Percentiles rank a stretch among this genome's conserved stretches.
Evolutionary conservation across 2,113 vertebrate species (phyloP).

Genomic region (Neogale vison): DNA sequence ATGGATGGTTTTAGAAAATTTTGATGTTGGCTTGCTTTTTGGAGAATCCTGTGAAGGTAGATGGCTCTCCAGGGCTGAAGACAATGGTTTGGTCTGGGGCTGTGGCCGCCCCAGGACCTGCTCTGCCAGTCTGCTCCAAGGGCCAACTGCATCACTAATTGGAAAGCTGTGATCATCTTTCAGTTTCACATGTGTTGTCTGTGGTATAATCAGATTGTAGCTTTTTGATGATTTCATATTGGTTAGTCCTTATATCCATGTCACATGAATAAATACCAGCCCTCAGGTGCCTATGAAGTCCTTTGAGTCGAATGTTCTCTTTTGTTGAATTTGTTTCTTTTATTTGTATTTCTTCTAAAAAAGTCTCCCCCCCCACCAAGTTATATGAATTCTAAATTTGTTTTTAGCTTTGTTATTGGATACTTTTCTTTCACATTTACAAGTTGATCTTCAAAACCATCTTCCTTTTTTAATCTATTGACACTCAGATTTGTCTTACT

Average conservation of each 20-base stretch:
- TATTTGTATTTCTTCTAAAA: conserved; percentile 52
- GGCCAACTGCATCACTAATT: not conserved
- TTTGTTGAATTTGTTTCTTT: not conserved
- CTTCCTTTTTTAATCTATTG: not conserved
- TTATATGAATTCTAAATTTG: not conserved
- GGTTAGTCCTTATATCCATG: not conserved
- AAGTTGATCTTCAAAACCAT: not conserved
- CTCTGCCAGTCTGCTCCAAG: not conserved
- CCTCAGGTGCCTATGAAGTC: not conserved
- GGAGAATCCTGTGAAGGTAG: not conserved
- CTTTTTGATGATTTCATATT: not conserved
- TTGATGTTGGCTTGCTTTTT: not conserved
- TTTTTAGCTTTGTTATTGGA: not conserved
- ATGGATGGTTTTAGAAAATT: conserved; percentile 37
- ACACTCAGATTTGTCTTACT: not conserved
- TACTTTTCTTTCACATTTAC: conserved; percentile 35
- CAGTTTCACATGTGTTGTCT: conserved; percentile 9
- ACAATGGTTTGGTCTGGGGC: not conserved
- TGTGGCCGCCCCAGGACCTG: not conserved
- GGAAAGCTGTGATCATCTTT: not conserved
- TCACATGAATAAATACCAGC: not conserved
- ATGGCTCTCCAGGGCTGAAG: not conserved
- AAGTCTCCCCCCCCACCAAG: not conserved
- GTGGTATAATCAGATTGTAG: not conserved
- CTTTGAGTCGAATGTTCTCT: not conserved